A percentile compares a stretch with the other conserved stretches of the same genome.
phyloP scores from a whole-genome alignment of 1,140 invertebrate species.

The Platorchestia sp. region DNA sequence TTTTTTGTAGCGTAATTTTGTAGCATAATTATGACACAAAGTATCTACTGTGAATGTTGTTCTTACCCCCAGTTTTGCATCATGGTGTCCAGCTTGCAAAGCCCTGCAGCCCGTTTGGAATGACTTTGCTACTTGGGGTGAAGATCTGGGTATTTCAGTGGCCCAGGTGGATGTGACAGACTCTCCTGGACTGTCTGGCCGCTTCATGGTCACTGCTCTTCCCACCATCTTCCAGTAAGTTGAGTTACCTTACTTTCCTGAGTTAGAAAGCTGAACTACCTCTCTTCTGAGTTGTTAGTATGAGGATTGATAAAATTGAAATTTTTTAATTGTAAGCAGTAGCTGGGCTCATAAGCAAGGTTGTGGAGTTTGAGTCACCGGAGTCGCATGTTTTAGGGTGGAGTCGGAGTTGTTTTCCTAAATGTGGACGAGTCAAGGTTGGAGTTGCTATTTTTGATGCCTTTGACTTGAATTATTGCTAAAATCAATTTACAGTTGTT shows the following conservation, averaged over 20 bases:
- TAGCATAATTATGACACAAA: background rate
- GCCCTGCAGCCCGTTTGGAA: conserved; percentile 91
- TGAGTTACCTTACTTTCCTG: conserved; percentile 41
- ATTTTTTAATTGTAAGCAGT: too few species aligned
- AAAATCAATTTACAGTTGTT: too few species aligned
- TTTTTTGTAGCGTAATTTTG: background rate
- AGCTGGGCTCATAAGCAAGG: too few species aligned
- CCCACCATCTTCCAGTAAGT: conserved; percentile 99
- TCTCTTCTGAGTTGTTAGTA: too few species aligned
- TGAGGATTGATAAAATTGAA: background rate
- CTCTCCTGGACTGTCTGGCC: conserved; percentile 92
- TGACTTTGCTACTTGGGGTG: conserved; percentile 84
- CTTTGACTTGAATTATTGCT: too few species aligned
- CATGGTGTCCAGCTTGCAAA: conserved; percentile 98
- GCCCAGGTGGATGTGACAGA: conserved; percentile 93
- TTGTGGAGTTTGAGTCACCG: too few species aligned
- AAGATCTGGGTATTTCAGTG: conserved; percentile 86
- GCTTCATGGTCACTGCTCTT: conserved; percentile 98
- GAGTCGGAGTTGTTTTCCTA: too few species aligned
- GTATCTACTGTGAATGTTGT: background rate
- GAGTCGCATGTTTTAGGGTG: too few species aligned
- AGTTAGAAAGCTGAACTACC: too few species aligned
- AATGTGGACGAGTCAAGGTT: too few species aligned
- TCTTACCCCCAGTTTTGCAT: conserved; percentile 84
- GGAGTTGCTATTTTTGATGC: too few species aligned